phyloP scores from a whole-genome alignment of 2,113 vertebrate genomes.

The Terrapene triunguis region DNA sequence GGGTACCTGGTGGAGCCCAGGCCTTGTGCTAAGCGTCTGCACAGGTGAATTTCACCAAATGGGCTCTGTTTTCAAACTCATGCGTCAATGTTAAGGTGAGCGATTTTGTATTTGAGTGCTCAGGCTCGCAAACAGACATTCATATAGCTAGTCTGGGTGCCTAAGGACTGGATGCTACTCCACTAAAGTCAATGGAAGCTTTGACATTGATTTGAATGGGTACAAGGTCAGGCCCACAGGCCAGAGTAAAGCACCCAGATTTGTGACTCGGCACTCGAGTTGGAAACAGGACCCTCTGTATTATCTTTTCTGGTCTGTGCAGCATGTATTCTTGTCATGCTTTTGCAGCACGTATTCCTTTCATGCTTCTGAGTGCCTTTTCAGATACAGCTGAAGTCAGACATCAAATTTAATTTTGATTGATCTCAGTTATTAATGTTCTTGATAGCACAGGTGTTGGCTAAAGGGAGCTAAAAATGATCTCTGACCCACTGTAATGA shows the following conservation, averaged over 20 bases:
- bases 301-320: neutral
- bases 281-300: neutral
- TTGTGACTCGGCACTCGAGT: neutral
- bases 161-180: neutral
- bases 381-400: constrained; percentile 33
- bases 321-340: neutral
- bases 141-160: neutral
- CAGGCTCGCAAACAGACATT: neutral
- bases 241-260: neutral
- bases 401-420: constrained; percentile 68
- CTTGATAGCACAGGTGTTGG: constrained; percentile 72
- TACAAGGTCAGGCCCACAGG: neutral
- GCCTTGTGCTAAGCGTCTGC: neutral
- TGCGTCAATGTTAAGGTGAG: neutral
- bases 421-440: constrained; percentile 73
- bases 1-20: neutral
- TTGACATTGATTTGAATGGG: neutral
- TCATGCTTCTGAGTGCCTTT: neutral
- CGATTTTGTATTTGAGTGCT: neutral
- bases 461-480: constrained; percentile 61
- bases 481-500: constrained; percentile 77
- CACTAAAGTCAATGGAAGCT: neutral
- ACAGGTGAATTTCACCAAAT: neutral
- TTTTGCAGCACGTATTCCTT: neutral
- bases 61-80: neutral